phyloP scores from a whole-genome alignment of 2,888 invertebrate species.

The Microplitis manilae region DNA sequence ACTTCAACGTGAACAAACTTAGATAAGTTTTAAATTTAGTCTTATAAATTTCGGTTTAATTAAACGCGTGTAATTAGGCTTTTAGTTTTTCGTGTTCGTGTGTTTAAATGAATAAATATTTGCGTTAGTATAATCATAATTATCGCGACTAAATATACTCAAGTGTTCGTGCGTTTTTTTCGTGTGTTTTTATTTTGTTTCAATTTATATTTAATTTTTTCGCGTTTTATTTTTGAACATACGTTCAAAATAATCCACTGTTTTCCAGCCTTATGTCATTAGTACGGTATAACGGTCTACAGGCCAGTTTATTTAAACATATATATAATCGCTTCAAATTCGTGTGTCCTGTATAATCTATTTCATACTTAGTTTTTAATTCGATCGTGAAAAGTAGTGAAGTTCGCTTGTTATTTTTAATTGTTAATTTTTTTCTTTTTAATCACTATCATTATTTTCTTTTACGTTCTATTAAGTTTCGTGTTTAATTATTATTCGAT shows the following conservation, averaged over 20 bases:
- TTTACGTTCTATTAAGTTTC: constrained; percentile 38
- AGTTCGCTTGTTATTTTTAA: constrained; percentile 27
- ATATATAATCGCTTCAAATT: constrained; percentile 37
- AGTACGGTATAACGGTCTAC: constrained; percentile 32
- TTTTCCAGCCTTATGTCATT: constrained; percentile 50
- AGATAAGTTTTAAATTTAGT: not conserved
- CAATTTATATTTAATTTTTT: constrained; percentile 38
- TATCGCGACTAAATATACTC: constrained; percentile 9
- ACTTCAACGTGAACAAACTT: not conserved
- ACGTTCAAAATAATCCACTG: constrained; percentile 54
- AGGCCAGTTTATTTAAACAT: constrained; percentile 31
- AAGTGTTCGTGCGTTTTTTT: not conserved
- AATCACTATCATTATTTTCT: constrained; percentile 19
- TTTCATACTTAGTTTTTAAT: constrained; percentile 6
- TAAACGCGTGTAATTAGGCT: constrained; percentile 24
- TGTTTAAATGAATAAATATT: constrained; percentile 15
- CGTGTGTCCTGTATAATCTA: constrained; percentile 6
- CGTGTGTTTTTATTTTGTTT: constrained; percentile 38
- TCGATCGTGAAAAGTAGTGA: constrained; percentile 48
- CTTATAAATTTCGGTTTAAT: not conserved
- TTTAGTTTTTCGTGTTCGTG: constrained; percentile 25
- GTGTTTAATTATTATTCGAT: constrained; percentile 36
- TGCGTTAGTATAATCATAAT: constrained; percentile 26
- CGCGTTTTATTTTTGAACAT: constrained; percentile 46
- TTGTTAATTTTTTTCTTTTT: constrained; percentile 43